Evolutionary conservation across 2,797 vertebrate species (phyloP).

Genomic region (Macropus fuliginosus): DNA sequence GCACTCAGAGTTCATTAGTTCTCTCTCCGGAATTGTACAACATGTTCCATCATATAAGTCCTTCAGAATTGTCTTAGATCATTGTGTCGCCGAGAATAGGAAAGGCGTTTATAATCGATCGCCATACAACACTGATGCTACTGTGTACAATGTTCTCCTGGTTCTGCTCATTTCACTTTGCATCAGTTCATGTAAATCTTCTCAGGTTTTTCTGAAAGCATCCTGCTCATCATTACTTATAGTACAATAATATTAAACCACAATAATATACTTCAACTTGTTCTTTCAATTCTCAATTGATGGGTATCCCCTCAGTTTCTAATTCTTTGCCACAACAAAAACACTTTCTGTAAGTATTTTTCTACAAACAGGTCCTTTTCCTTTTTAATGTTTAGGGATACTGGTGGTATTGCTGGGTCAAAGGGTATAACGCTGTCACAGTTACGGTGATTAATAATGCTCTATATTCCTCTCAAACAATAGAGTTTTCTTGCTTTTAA

Average conservation of each 20-base stretch:
- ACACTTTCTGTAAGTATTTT: neutral
- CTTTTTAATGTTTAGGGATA: neutral
- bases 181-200: neutral
- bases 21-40: neutral
- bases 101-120: neutral
- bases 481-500: slow-evolving; percentile 62
- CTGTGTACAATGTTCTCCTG: neutral
- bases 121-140: neutral
- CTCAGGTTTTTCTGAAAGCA: neutral
- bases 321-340: neutral
- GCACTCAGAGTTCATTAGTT: neutral
- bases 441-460: slow-evolving; percentile 35
- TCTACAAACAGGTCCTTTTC: neutral
- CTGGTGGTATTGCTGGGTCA: neutral
- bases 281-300: neutral
- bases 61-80: neutral
- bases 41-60: neutral
- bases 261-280: neutral
- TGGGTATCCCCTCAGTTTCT: neutral
- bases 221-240: neutral
- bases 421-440: slow-evolving; percentile 46
- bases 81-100: neutral
- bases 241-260: neutral
- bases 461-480: slow-evolving; percentile 56
- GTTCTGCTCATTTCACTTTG: neutral